Base-by-base conservation (phyloP, 92 coral and sea anemone species). In the Epizoanthus scotinus region DNA sequence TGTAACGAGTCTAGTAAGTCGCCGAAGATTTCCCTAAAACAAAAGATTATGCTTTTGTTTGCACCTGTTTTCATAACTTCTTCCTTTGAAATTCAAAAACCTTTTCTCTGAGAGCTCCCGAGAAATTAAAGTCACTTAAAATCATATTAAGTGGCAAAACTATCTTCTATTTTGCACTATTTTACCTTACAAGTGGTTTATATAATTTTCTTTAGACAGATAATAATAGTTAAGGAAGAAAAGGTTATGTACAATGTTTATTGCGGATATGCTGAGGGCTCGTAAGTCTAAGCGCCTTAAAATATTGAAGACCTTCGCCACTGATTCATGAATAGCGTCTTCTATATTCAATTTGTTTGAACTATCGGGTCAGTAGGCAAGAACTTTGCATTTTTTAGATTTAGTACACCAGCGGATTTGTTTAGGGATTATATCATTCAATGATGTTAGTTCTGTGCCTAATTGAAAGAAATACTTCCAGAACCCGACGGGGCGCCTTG, bases 51-150 rank as follows among this genome's bases (percentile, higher is more conserved):
- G 40, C 19, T 20, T 5, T 19, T 20, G 63, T 44, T 36, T 75
- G 34, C 81, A 75, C 81, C 81, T 75, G 81, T 58, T 75, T 49
- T 53, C 47, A 56, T 29, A 73, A 56, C 47, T 29, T 20, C 52
- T 58, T 75, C 55, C 28, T 75, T 57, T 58, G 18, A 25, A 57
- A 36, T 42, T 38, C 29, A 68, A 68, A 42, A 20, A 44, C 56
- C 81, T 55, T 75, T 75, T 75, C 67, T 59, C 17, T 59, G 34
- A 54, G 22, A 59, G 67, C 26, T 75, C 68, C 63, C 36, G 31
- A 75, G 68, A 85, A 89, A 89, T 89, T 89, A 89, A 63, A 85
- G 86, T 82, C 89, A 85, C 86, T 89, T 89, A 81, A 78, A 57
- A 22, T 59, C 86, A 82, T 77, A 84, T 89, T 86, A 89, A 73